A percentile compares a stretch with the other conserved stretches of the same genome.
phyloP scores from a whole-genome alignment of 2,888 invertebrate genomes.

The Eupithecia centaureata region DNA sequence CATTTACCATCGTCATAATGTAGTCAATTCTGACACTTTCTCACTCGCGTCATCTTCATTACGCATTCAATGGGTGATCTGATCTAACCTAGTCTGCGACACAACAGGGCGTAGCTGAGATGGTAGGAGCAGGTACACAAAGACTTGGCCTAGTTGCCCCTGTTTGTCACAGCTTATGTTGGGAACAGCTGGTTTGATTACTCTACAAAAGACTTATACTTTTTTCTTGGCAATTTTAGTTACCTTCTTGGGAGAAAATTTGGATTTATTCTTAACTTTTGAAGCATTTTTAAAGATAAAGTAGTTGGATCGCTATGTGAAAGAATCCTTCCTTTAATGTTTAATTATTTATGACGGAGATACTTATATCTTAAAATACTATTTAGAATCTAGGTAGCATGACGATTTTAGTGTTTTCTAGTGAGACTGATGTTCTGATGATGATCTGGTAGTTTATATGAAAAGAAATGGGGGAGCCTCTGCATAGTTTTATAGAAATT shows the following conservation, averaged over 20 bases:
- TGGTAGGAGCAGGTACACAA: slow-evolving; percentile 14
- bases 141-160: slow-evolving; percentile 18
- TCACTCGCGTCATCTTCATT: slow-evolving; percentile 21
- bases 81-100: slow-evolving; percentile 26
- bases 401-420: neutral
- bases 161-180: slow-evolving; percentile 7
- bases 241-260: neutral
- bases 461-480: neutral
- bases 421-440: no score
- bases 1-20: neutral
- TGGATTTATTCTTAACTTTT: no score
- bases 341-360: no score
- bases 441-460: no score
- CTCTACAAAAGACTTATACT: neutral
- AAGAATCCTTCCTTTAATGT: neutral
- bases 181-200: neutral
- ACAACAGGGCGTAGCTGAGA: slow-evolving; percentile 29
- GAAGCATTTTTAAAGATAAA: no score
- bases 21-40: slow-evolving; percentile 1
- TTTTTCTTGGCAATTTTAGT: neutral
- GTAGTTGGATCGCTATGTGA: no score
- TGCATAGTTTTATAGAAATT: neutral
- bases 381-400: no score
- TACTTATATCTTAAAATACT: no score
- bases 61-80: slow-evolving; percentile 31